These are phyloP conservation scores for Loripinus fragilis DNA, from an alignment of 2,888 invertebrate genomes.

Conservation along the genomic window DNA sequence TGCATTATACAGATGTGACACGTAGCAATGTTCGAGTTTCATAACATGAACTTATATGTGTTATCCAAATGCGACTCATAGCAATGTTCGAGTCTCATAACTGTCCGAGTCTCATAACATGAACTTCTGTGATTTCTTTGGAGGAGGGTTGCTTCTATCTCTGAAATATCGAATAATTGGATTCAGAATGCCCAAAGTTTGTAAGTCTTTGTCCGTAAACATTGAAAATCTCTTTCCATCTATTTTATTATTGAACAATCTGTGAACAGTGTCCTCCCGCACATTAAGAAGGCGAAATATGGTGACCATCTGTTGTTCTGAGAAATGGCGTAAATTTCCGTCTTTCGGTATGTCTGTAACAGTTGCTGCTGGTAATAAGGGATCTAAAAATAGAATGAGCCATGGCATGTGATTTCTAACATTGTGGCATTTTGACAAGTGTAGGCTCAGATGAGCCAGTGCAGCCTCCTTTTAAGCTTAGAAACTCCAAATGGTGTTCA, in stretches of 20 bases:
- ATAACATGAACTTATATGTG: too few relatives aligned
- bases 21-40: too few relatives aligned
- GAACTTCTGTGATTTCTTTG: constrained; percentile 35
- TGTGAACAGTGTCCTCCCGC: constrained; percentile 64
- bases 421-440: too few relatives aligned
- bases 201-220: constrained; percentile 75
- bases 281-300: constrained; percentile 72
- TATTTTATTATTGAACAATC: constrained; percentile 66
- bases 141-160: constrained; percentile 51
- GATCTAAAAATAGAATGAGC: constrained; percentile 44
- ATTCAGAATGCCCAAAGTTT: constrained; percentile 68
- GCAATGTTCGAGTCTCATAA: too few relatives aligned
- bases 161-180: constrained; percentile 71
- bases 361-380: constrained; percentile 41
- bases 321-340: constrained; percentile 74
- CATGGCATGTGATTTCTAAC: too few relatives aligned
- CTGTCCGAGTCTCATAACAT: constrained; percentile 54
- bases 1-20: too few relatives aligned
- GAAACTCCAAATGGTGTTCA: too few relatives aligned
- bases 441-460: too few relatives aligned
- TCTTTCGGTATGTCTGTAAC: constrained; percentile 70
- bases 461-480: too few relatives aligned
- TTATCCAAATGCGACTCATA: too few relatives aligned
- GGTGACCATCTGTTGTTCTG: constrained; percentile 72
- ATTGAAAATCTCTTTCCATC: constrained; percentile 78